A percentile compares a stretch with the other conserved stretches of the same genome.
Conservation (phyloP, 2,113 vertebrate genomes). For the Prochilodus magdalenae region DNA sequence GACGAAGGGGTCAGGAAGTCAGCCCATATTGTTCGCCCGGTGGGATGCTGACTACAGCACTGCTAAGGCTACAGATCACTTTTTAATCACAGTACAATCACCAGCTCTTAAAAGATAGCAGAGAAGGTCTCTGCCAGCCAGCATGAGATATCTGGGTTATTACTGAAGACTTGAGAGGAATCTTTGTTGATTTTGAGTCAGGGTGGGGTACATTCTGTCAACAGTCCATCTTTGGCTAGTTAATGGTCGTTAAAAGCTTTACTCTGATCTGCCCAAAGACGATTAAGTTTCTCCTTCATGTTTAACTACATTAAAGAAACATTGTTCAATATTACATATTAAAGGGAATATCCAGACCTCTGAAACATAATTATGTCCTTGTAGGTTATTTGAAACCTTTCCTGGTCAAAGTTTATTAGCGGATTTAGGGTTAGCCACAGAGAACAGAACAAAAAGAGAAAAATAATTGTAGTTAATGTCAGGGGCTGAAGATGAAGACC, state of each 20-base stretch:
- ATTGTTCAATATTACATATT: background rate
- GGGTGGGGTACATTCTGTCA: background rate
- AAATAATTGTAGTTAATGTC: too few relatives aligned
- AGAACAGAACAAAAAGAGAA: too few relatives aligned
- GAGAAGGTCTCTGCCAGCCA: background rate
- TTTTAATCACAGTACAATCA: constrained; percentile 49
- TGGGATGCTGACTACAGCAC: constrained; percentile 68
- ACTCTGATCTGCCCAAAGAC: background rate
- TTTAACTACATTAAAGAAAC: background rate
- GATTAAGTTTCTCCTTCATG: background rate
- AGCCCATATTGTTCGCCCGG: constrained; percentile 71
- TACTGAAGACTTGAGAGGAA: background rate
- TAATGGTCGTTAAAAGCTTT: background rate
- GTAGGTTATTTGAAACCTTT: background rate
- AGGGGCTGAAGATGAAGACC: too few relatives aligned
- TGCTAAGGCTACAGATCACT: constrained; percentile 50
- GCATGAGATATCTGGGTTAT: background rate
- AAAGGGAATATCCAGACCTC: background rate
- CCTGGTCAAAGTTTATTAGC: background rate
- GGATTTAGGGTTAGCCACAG: background rate
- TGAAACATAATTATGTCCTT: background rate
- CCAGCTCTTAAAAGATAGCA: constrained; percentile 7
- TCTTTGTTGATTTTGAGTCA: background rate
- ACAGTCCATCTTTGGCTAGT: background rate
- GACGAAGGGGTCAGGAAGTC: constrained; percentile 79